phyloP scores from a whole-genome alignment of 2,113 vertebrate species.

The Canis aureus region DNA sequence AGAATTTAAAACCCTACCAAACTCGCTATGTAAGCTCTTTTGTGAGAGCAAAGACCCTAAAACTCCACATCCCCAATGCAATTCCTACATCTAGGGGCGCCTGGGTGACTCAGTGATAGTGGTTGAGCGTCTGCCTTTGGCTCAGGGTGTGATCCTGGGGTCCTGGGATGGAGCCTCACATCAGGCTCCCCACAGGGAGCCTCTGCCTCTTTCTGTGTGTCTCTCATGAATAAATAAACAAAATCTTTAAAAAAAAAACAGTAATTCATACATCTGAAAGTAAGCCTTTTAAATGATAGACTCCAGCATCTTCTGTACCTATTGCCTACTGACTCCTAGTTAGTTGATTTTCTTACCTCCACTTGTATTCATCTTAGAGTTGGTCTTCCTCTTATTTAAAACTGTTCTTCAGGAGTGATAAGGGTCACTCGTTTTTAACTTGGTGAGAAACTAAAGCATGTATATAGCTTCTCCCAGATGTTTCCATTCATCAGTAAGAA shows the following conservation, averaged over 20 bases:
- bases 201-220: too few relatives aligned
- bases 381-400: conserved; percentile 29
- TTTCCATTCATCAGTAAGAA: not conserved
- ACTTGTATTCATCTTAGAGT: not conserved
- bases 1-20: conserved; percentile 20
- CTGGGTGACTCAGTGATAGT: too few relatives aligned
- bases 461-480: not conserved
- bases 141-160: too few relatives aligned
- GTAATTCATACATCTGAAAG: not conserved
- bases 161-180: too few relatives aligned
- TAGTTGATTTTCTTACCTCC: not conserved
- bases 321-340: not conserved
- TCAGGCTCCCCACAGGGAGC: too few relatives aligned
- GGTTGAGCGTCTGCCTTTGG: too few relatives aligned
- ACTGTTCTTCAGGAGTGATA: not conserved
- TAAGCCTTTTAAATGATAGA: not conserved
- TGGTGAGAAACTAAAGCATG: not conserved
- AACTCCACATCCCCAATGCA: not conserved
- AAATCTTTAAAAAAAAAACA: too few relatives aligned
- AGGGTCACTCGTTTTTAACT: not conserved
- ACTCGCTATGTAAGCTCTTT: not conserved
- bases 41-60: conserved; percentile 3
- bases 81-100: too few relatives aligned
- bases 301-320: not conserved
- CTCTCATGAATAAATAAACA: too few relatives aligned